Evolutionary conservation across 2,888 invertebrate genomes (phyloP).

Genomic region (Meiosimyza decipiens): DNA sequence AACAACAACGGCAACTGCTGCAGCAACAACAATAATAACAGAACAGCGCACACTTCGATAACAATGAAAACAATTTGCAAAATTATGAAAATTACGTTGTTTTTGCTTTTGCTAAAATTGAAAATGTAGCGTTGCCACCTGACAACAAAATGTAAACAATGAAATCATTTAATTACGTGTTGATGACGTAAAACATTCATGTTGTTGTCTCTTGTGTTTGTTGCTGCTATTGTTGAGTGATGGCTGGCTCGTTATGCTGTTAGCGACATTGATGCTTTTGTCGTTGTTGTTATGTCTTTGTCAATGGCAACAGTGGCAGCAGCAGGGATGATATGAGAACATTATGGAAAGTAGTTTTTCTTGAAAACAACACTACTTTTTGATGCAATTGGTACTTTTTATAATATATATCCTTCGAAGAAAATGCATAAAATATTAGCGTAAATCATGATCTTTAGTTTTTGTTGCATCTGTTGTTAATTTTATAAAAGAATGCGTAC

Average conservation of each 20-base stretch:
- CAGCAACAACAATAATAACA: slow-evolving; percentile 7
- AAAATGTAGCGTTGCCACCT: slow-evolving; percentile 21
- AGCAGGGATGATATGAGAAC: too few relatives aligned
- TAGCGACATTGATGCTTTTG: too few relatives aligned
- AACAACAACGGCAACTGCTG: background rate
- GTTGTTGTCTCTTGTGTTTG: slow-evolving; percentile 9
- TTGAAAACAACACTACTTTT: too few relatives aligned
- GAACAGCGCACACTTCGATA: background rate
- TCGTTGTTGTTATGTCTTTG: background rate
- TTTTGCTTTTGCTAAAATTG: slow-evolving; percentile 20
- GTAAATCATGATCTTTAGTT: too few relatives aligned
- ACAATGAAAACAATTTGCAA: slow-evolving; percentile 30
- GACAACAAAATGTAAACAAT: slow-evolving; percentile 31
- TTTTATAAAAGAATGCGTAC: too few relatives aligned
- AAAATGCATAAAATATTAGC: too few relatives aligned
- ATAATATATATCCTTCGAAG: too few relatives aligned
- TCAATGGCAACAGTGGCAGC: slow-evolving; percentile 11
- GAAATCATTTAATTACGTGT: slow-evolving; percentile 34
- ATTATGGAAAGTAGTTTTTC: too few relatives aligned
- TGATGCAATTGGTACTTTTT: too few relatives aligned
- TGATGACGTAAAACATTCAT: slow-evolving; percentile 30
- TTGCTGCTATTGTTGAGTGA: slow-evolving; percentile 5
- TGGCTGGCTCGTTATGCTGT: background rate
- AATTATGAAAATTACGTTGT: slow-evolving; percentile 32
- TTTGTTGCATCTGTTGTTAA: too few relatives aligned